Conservation (phyloP, 2,113 vertebrate species). For the Spilogale gracilis region DNA sequence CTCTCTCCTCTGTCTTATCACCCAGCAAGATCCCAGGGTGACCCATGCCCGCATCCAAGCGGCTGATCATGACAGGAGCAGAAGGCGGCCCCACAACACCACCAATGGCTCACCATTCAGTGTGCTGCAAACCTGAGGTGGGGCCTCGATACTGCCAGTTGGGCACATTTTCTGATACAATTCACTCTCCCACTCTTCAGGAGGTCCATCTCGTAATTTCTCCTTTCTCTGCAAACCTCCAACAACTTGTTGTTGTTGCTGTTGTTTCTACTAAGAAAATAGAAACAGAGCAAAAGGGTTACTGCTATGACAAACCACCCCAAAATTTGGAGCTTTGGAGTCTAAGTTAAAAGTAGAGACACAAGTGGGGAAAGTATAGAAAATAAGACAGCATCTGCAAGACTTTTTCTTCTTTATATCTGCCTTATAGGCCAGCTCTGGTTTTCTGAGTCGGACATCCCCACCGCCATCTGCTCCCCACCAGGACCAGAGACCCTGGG, state of each 20-base stretch:
- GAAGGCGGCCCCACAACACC: not conserved
- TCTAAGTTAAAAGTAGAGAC: not conserved
- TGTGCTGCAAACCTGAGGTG: not conserved
- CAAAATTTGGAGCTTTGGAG: not conserved
- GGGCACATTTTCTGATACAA: not conserved
- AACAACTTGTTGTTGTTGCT: not conserved
- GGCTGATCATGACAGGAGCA: not conserved
- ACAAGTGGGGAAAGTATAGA: not conserved
- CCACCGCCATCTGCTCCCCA: not conserved
- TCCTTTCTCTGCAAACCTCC: constrained; percentile 12
- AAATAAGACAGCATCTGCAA: not conserved
- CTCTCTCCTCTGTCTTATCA: not conserved
- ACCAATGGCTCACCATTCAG: not conserved
- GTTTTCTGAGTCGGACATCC: not conserved
- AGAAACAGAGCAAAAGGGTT: constrained; percentile 35
- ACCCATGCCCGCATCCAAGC: not conserved
- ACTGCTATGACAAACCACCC: not conserved
- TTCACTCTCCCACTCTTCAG: not conserved
- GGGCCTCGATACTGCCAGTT: not conserved
- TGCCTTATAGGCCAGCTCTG: not conserved
- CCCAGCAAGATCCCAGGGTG: not conserved
- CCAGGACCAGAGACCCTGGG: not conserved
- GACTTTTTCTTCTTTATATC: not conserved
- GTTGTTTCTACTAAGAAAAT: not conserved
- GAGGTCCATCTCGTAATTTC: not conserved